Evolutionary conservation across 2,113 vertebrate species (phyloP).

Genomic region (Eubucco bourcierii): DNA sequence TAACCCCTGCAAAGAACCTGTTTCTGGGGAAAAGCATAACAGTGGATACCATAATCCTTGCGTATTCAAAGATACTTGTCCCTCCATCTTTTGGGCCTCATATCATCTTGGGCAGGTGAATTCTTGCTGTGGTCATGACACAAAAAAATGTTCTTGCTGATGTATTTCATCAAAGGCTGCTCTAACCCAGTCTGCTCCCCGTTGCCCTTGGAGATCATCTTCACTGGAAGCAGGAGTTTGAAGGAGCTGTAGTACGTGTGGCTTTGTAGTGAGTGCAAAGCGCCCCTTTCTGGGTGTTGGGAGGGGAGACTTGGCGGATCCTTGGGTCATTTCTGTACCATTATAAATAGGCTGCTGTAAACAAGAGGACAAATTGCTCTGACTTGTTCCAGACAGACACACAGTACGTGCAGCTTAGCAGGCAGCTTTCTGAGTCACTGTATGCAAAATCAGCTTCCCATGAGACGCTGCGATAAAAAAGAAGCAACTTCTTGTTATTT

Average conservation of each 20-base stretch:
- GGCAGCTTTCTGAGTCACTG: constrained; percentile 70
- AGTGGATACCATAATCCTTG: not conserved
- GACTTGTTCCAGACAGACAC: constrained; percentile 63
- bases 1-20: not conserved
- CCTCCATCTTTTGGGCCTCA: not conserved
- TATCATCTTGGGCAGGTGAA: not conserved
- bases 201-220: not conserved
- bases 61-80: not conserved
- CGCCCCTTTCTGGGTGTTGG: constrained; percentile 34
- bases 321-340: constrained; percentile 16
- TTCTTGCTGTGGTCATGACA: not conserved
- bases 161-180: constrained; percentile 8
- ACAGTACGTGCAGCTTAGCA: constrained; percentile 71
- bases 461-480: constrained; percentile 53
- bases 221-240: not conserved
- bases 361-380: constrained; percentile 65
- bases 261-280: constrained; percentile 36
- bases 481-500: constrained; percentile 59
- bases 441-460: constrained; percentile 66
- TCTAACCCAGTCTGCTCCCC: not conserved
- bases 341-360: constrained; percentile 69
- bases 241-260: not conserved
- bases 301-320: not conserved
- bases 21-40: not conserved
- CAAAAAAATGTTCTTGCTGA: not conserved